phyloP scores from a whole-genome alignment of 2,797 vertebrate species.

The Cryptoprocta ferox region DNA sequence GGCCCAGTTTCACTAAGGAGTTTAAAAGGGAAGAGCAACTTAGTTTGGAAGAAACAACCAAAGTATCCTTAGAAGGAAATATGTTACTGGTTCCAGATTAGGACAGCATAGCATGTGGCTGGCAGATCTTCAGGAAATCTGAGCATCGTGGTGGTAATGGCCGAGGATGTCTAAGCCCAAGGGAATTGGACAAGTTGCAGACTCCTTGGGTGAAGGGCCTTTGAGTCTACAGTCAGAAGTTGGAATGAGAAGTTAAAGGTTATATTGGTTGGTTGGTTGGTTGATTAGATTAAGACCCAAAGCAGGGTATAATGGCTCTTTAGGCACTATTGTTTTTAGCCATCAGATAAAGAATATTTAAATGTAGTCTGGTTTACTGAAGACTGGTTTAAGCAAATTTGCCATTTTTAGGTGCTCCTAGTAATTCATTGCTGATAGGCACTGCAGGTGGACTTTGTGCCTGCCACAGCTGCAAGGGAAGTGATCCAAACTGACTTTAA shows the following conservation, averaged over 20 bases:
- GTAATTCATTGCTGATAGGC: background rate
- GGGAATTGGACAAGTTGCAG: accelerated
- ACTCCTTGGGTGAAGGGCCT: background rate
- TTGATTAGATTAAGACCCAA: background rate
- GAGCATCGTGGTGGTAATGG: background rate
- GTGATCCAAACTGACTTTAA: conserved; percentile 8
- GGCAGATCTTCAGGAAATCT: background rate
- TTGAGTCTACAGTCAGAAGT: background rate
- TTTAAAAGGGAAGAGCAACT: background rate
- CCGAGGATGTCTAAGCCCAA: too few relatives aligned
- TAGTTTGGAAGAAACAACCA: background rate
- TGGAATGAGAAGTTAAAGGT: background rate
- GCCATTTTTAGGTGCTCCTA: conserved; percentile 43
- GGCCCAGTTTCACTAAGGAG: background rate
- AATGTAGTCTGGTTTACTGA: conserved; percentile 10
- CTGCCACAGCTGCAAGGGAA: conserved; percentile 63
- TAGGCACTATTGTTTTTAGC: conserved; percentile 5
- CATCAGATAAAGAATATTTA: conserved; percentile 41
- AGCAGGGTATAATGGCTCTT: background rate
- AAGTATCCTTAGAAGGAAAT: background rate
- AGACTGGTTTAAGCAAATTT: conserved; percentile 66
- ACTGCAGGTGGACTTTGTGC: background rate
- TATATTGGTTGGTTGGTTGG: background rate
- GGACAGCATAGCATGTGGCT: background rate
- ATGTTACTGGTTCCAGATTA: background rate